Percentiles rank a stretch among this genome's conserved stretches.
Conservation (phyloP, 2,888 invertebrate genomes). For the Sceliomorpha sp. region DNA sequence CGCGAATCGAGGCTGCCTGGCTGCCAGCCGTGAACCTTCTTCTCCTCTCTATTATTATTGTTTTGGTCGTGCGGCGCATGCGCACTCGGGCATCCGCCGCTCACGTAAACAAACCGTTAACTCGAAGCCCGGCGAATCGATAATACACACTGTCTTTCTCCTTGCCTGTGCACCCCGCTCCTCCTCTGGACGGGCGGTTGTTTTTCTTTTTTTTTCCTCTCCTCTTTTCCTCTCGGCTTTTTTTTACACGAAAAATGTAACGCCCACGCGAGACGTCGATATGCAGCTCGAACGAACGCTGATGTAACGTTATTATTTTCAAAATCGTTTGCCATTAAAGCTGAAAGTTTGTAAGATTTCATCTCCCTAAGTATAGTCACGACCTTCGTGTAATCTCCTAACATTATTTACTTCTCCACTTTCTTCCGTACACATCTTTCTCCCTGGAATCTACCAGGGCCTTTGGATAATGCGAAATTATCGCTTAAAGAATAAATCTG, state of each 20-base stretch:
- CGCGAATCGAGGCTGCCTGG: constrained; percentile 50
- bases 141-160: constrained; percentile 65
- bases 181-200: too few relatives aligned
- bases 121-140: constrained; percentile 76
- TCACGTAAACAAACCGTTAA: constrained; percentile 80
- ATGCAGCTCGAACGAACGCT: background rate
- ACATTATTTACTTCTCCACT: too few relatives aligned
- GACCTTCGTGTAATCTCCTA: too few relatives aligned
- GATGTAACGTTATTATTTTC: too few relatives aligned
- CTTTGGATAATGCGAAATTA: too few relatives aligned
- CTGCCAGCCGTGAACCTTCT: constrained; percentile 61
- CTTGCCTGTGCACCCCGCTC: constrained; percentile 61
- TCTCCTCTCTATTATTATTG: constrained; percentile 76
- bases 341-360: too few relatives aligned
- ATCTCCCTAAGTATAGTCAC: too few relatives aligned
- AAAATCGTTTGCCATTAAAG: too few relatives aligned
- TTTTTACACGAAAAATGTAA: constrained; percentile 16
- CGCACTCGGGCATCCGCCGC: constrained; percentile 65
- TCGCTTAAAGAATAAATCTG: too few relatives aligned
- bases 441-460: too few relatives aligned
- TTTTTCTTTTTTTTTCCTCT: too few relatives aligned
- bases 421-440: too few relatives aligned
- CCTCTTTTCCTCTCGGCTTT: constrained; percentile 30
- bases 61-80: constrained; percentile 77
- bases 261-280: constrained; percentile 9